These are phyloP conservation scores for Grammomys surdaster DNA, from an alignment of 2,113 vertebrate genomes.

Conservation along the genomic window DNA sequence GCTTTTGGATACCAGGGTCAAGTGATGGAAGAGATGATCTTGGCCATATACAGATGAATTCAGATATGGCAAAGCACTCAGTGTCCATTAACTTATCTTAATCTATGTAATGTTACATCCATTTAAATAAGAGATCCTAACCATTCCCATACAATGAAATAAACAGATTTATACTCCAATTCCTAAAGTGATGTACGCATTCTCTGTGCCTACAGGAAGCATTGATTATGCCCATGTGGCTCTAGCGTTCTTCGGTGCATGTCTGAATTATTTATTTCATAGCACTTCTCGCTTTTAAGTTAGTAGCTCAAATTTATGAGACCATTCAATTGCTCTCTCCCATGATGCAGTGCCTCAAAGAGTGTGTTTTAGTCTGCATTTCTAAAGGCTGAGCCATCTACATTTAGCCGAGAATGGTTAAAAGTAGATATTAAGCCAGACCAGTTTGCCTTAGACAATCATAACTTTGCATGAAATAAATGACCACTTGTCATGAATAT, in stretches of 20 bases:
- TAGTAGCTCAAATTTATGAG: slow-evolving; percentile 65
- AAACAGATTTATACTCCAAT: background rate
- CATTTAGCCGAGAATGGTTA: slow-evolving; percentile 57
- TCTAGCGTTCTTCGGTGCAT: slow-evolving; percentile 27
- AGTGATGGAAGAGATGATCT: background rate
- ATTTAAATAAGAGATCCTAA: slow-evolving; percentile 33
- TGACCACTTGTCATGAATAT: slow-evolving; percentile 13
- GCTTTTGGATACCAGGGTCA: background rate
- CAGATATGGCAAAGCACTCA: background rate
- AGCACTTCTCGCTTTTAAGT: slow-evolving; percentile 47
- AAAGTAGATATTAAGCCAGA: slow-evolving; percentile 18
- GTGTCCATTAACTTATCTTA: background rate
- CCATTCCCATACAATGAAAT: background rate
- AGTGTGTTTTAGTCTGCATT: background rate
- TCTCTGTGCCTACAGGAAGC: slow-evolving; percentile 19
- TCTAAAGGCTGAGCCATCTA: slow-evolving; percentile 3
- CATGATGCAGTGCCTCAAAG: slow-evolving; percentile 1
- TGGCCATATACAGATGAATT: background rate
- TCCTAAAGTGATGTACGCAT: background rate
- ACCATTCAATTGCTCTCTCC: slow-evolving; percentile 47
- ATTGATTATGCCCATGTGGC: slow-evolving; percentile 54
- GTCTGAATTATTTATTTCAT: slow-evolving; percentile 61
- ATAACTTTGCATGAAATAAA: slow-evolving; percentile 41
- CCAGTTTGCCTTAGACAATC: slow-evolving; percentile 57
- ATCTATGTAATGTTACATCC: background rate